A percentile compares a stretch with the other conserved stretches of the same genome.
Evolutionary conservation across 2,888 invertebrate genomes (phyloP).

Genomic region (Leptothorax acervorum): DNA sequence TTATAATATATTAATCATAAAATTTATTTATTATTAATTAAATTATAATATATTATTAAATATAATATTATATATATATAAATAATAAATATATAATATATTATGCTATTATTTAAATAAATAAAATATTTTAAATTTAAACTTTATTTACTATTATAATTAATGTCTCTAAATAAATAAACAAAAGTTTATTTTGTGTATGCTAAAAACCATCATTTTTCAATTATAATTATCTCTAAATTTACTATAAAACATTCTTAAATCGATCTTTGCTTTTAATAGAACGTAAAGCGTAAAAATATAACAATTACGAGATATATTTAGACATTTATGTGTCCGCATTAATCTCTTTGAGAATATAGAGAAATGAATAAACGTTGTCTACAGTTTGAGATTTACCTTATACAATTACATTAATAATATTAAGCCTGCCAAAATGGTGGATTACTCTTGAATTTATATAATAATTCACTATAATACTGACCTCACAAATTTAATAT

Average conservation of each 20-base stretch:
- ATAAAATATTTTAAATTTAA: background rate
- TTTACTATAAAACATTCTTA: background rate
- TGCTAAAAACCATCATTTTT: background rate
- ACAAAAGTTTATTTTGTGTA: background rate
- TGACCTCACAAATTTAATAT: slow-evolving; percentile 22
- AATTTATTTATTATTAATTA: too few species aligned
- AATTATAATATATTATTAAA: too few species aligned
- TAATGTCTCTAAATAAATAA: background rate
- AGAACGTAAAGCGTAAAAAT: background rate
- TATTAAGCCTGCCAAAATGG: slow-evolving; percentile 21
- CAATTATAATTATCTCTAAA: background rate
- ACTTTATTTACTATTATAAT: background rate
- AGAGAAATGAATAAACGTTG: background rate
- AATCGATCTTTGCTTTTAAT: background rate
- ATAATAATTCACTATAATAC: slow-evolving; percentile 12
- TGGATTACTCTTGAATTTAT: slow-evolving; percentile 24
- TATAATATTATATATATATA: too few species aligned
- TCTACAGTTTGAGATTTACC: background rate
- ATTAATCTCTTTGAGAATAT: background rate
- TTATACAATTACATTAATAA: slow-evolving; percentile 29
- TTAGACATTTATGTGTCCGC: background rate
- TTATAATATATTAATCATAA: background rate
- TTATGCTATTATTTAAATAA: background rate
- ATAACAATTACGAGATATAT: background rate
- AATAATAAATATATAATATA: too few species aligned